phyloP scores from a whole-genome alignment of 2,888 invertebrate genomes.

The Plagodis dolabraria region DNA sequence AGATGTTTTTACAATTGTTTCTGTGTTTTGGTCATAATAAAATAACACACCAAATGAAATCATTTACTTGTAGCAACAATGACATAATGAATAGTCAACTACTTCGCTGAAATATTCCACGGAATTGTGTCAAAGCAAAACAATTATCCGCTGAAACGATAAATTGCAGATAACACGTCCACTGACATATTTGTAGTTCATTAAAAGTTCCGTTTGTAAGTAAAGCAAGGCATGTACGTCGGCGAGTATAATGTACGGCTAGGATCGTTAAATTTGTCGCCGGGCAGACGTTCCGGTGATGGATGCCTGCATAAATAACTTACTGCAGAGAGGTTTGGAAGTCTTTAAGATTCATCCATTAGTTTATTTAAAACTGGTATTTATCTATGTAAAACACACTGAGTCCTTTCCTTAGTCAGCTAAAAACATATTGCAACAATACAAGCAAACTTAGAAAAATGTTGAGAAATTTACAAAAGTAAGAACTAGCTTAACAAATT shows the following conservation, averaged over 20 bases:
- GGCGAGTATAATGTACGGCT: constrained; percentile 48
- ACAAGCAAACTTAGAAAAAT: too few species aligned
- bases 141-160: constrained; percentile 45
- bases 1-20: too few species aligned
- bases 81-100: too few species aligned
- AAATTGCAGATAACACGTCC: constrained; percentile 66
- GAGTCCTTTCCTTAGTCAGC: too few species aligned
- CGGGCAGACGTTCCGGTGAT: constrained; percentile 62
- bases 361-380: too few species aligned
- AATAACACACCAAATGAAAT: too few species aligned
- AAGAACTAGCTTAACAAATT: too few species aligned
- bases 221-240: constrained; percentile 46
- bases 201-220: constrained; percentile 57
- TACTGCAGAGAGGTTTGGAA: constrained; percentile 43
- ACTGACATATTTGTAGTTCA: constrained; percentile 79
- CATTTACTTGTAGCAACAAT: too few species aligned
- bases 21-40: too few species aligned
- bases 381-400: too few species aligned
- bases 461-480: too few species aligned
- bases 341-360: background rate
- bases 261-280: constrained; percentile 82
- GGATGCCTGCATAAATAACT: constrained; percentile 75
- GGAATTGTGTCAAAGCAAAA: constrained; percentile 44
- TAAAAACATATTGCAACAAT: too few species aligned
- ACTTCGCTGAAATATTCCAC: constrained; percentile 36